Base-by-base conservation (phyloP, 2,113 vertebrate genomes). In the Amazona vittata region DNA sequence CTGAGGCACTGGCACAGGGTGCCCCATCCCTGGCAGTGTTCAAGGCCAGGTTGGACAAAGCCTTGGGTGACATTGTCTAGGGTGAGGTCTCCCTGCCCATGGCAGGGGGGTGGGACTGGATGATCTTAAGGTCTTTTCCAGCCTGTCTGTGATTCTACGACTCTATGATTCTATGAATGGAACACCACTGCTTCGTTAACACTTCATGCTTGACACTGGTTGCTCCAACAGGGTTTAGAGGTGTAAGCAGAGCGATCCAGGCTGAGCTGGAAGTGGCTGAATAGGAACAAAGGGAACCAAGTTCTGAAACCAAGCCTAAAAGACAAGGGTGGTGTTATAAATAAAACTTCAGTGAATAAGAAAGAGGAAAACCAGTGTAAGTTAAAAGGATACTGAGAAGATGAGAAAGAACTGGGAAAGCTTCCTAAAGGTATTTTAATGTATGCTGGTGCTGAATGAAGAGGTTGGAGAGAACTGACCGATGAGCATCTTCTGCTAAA, bases 101-200 rank as follows among this genome's bases (percentile, higher is more conserved):
- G 57, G 21, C 57, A n/a, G 57, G 33, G 52, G 57, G 33, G 7
- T 22, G 57, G 33, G n/a, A 10, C 20, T 3, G 2, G 13, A 59
- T n/a, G 33, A 59, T 15, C 33, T 35, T 15, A 59, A 35, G 33
- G 33, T 59, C 33, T n/a, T 35, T 35, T 59, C 57, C 33, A n/a
- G 35, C 21, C 33, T n/a, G 18, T 19, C 29, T 4, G 53, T 55
- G 29, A 55, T 20, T 33, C 53, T 55, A 8, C 11, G 5, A 55
- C 29, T 33, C 52, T 14, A 22, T 22, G 57, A 59, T 15, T 59
- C 20, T 24, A 8, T 5, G 3, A 80, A 47, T 31, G 29, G 14
- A 50, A 41, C 37, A 74, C 10, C 3, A 1, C 37, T 0, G 1
- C 10, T 28, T 67, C 1, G 0, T 11, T 17, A 6, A 22, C 12